A percentile compares a stretch with the other conserved stretches of the same genome.
phyloP scores from a whole-genome alignment of 2,113 vertebrate genomes.

The Amphiprion ocellaris region DNA sequence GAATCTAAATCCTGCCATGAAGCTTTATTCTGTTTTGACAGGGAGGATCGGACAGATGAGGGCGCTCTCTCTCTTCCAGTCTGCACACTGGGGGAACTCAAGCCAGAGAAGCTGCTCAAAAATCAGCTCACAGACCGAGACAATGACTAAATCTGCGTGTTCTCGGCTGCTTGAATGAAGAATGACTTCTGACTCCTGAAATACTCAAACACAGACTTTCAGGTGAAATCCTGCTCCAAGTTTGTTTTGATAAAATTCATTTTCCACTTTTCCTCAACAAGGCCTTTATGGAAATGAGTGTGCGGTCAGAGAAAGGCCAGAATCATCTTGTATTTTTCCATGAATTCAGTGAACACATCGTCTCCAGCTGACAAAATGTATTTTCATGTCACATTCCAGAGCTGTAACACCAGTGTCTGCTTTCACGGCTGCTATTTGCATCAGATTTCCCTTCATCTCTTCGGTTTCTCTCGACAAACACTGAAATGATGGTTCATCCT shows the following conservation, averaged over 20 bases:
- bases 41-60: conserved; percentile 41
- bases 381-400: conserved; percentile 32
- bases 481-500: conserved; percentile 21
- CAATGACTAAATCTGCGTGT: not conserved
- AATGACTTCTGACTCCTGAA: not conserved
- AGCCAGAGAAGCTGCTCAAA: not conserved
- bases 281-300: not conserved
- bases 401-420: conserved; percentile 16
- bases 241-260: not conserved
- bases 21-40: not conserved
- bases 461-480: conserved; percentile 48
- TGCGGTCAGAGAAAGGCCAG: not conserved
- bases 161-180: not conserved
- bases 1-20: not conserved
- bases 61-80: conserved; percentile 58
- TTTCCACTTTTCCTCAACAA: not conserved
- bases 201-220: not conserved
- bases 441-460: conserved; percentile 44
- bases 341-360: not conserved
- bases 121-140: conserved; percentile 10
- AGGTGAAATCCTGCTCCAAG: not conserved
- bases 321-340: not conserved
- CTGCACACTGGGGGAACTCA: not conserved
- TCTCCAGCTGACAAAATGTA: not conserved
- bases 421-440: conserved; percentile 31